Base-by-base conservation (phyloP, 1,140 invertebrate genomes). In the Periplaneta americana region DNA sequence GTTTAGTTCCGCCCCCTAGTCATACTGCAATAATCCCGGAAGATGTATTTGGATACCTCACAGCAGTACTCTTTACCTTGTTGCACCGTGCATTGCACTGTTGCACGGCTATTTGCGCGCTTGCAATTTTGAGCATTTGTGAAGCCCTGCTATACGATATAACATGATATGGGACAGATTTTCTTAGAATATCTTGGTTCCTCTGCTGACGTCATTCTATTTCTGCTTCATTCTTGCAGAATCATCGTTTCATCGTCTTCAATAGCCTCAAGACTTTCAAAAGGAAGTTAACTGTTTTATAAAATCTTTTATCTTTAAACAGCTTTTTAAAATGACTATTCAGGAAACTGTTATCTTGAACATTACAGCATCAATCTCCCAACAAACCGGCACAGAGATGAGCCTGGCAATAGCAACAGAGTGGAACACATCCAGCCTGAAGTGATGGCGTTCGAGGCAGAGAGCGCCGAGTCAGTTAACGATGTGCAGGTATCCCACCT, bases 401-500 rank as follows among this genome's bases (percentile, higher is more conserved):
- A 39, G 28, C 36, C 74, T 2, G 78, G 57, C n/a, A 75, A 35
- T 34, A 34, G 66, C 74, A 83, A 75, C 81, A 34, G 76, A 34
- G 36, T 80, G 13, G 77, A 80, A 9, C 39, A 39, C 17, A 17
- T 34, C 11, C 74, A 36, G 34, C 39, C 74, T 8, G 77, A 74
- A n/a, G 22, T 33, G 10, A 32, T 35, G 74, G 48, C 77, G 33
- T 80, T 77, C 17, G 82, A 84, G 83, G 32, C 82, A 82, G 78
- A 84, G 37, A 74, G 77, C 82, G 1, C 82, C 79, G 31, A 83
- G 39, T 37, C 82, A 28, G 66, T 76, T 9, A 82, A 85, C 36
- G 83, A 85, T 66, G 82, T 81, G 28, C 78, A 83, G 34, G 80
- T 82, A 9, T 80, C 81, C 17, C 31, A 39, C 57, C 74, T 82